These are phyloP conservation scores for Clarias fuscus DNA, from an alignment of 2,797 vertebrate genomes.

Conservation along the genomic window DNA sequence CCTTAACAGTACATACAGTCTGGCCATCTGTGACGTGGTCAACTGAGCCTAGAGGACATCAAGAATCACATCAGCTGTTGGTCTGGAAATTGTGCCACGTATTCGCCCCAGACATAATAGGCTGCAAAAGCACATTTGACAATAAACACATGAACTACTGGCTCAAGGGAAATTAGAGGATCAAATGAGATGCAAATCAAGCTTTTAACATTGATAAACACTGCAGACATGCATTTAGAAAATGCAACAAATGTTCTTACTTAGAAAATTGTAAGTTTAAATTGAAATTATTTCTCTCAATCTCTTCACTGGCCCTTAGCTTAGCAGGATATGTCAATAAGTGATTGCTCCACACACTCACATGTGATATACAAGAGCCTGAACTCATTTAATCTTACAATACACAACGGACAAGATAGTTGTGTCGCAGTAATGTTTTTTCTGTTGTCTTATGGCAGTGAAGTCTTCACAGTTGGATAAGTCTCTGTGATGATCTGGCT, in stretches of 20 bases:
- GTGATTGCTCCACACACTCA: neutral
- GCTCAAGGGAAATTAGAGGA: neutral
- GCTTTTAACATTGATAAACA: neutral
- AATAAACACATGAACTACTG: neutral
- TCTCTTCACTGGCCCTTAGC: neutral
- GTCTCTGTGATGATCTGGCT: slow-evolving; percentile 23
- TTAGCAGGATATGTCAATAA: neutral
- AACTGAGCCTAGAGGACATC: slow-evolving; percentile 6
- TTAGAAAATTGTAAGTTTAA: neutral
- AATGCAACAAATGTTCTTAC: neutral
- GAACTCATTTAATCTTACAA: slow-evolving; percentile 1
- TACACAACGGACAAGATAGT: neutral
- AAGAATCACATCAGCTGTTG: slow-evolving; percentile 24
- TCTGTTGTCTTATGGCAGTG: neutral
- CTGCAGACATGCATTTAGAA: neutral
- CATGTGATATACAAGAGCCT: neutral
- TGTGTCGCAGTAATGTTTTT: neutral
- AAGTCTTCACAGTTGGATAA: neutral
- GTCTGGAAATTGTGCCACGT: slow-evolving; percentile 3
- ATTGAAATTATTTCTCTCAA: neutral
- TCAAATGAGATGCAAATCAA: neutral
- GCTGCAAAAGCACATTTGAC: neutral
- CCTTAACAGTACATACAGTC: neutral
- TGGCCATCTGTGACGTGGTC: slow-evolving; percentile 4
- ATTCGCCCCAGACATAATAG: neutral